Evolutionary conservation across 2,113 vertebrate species (phyloP).

Genomic region (Ardeotis arabs): DNA sequence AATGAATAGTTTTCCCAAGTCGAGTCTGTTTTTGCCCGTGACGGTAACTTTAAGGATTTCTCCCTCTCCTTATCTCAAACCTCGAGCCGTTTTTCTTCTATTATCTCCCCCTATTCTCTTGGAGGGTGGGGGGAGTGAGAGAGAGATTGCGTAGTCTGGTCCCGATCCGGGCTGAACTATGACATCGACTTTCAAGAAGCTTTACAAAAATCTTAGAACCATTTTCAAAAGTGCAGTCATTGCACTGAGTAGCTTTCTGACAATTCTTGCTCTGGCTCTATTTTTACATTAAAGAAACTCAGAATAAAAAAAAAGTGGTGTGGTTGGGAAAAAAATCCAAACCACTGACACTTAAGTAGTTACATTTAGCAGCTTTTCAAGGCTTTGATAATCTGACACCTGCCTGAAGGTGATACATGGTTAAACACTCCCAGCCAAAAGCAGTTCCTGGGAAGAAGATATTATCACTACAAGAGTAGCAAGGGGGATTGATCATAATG

Average conservation of each 20-base stretch:
- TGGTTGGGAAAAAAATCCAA: not conserved
- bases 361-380: slow-evolving; percentile 56
- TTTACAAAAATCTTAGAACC: slow-evolving; percentile 3
- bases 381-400: slow-evolving; percentile 51
- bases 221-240: not conserved
- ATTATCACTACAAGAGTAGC: not conserved
- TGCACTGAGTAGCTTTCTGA: not conserved
- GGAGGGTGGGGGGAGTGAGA: no score
- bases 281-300: slow-evolving; percentile 28
- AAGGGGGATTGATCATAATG: slow-evolving; percentile 3
- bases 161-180: no score
- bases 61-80: no score
- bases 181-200: not conserved
- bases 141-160: no score
- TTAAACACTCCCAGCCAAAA: slow-evolving; percentile 41
- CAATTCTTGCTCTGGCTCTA: not conserved
- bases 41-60: no score
- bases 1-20: no score
- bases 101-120: no score
- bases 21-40: no score
- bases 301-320: slow-evolving; percentile 16
- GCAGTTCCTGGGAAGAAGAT: slow-evolving; percentile 5
- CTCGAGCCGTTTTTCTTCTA: no score
- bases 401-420: slow-evolving; percentile 39
- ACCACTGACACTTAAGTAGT: slow-evolving; percentile 32